Base-by-base conservation (phyloP, 2,113 vertebrate species). In the Brevimyrus niger region DNA sequence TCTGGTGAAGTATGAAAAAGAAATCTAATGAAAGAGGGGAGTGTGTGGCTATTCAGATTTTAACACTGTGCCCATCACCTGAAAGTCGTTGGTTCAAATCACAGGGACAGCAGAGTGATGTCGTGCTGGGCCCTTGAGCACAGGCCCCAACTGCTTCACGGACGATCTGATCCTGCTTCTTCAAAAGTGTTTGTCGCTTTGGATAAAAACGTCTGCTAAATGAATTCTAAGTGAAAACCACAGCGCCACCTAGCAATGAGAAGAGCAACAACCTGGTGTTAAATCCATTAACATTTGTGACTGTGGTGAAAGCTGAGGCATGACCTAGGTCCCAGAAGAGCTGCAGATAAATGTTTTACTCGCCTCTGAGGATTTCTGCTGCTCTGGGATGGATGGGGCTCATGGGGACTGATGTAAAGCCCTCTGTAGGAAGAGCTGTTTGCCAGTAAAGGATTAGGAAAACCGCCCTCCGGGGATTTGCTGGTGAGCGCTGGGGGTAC, bases 361-460 rank as follows among this genome's bases (percentile, higher is more conserved):
- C 73, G 42, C 73, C 73, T 19, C 1, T 44, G n/a, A 23, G 11
- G 31, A 31, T 80, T 48, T 84, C n/a, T 7, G 13, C 23, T 44
- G 51, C 76, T 55, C 73, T 6, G 8, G 38, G 47, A 17, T 38
- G 69, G 73, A 44, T 31, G 73, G 17, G 31, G 9, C 88, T 58
- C 46, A 8, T 23, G 73, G 88, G 73, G 73, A 21, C 61, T 19
- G 35, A 80, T 38, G 73, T 42, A 35, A 80, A 80, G 73, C 35
- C 35, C 73, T 38, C 13, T 42, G 35, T 19, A 38, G 73, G 88
- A 53, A 44, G 73, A 55, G 15, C 48, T 83, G 80, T 83, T 89
- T 61, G 88, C n/a, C 76, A 11, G 19, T 85, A 85, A 61, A 85
- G 88, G 31, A 82, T 65, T 61, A 85, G 4, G 80, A 44, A 85